phyloP scores from a whole-genome alignment of 1,140 invertebrate species.

The Sitodiplosis mosellana region DNA sequence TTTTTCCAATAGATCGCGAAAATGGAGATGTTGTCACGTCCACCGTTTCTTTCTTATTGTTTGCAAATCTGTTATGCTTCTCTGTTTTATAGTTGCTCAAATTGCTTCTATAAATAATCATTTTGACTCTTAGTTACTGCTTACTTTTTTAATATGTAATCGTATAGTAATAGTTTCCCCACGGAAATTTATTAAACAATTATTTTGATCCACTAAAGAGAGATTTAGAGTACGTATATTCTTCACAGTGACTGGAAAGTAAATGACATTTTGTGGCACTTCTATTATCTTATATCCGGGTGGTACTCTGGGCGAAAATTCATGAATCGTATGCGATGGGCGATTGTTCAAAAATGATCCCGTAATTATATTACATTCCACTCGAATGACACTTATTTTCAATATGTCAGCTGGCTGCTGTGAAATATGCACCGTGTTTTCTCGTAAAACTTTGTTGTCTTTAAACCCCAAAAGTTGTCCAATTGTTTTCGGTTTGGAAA shows the following conservation, averaged over 20 bases:
- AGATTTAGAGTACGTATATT: conserved; percentile 9
- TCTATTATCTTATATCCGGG: no score
- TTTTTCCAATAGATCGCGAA: background rate
- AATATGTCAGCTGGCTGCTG: conserved; percentile 8
- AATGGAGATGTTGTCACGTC: background rate
- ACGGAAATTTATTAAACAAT: conserved; percentile 11
- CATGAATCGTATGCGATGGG: no score
- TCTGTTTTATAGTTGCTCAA: background rate
- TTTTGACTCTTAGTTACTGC: background rate
- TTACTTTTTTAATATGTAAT: conserved; percentile 3
- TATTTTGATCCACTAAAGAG: conserved; percentile 12
- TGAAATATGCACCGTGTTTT: conserved; percentile 7
- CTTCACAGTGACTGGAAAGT: conserved; percentile 14
- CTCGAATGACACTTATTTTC: conserved; percentile 8
- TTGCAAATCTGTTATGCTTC: background rate
- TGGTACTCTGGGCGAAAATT: no score
- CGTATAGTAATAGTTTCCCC: conserved; percentile 12
- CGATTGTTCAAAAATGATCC: conserved; percentile 14
- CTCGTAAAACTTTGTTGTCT: conserved; percentile 4
- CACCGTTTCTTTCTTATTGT: background rate
- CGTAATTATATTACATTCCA: conserved; percentile 12
- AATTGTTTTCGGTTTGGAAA: conserved; percentile 5
- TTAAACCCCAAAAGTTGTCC: conserved; percentile 8
- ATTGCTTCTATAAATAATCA: background rate
- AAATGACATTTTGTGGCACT: conserved; percentile 15